These are phyloP conservation scores for Sogatella furcifera DNA, from an alignment of 1,140 invertebrate genomes.

Conservation along the genomic window DNA sequence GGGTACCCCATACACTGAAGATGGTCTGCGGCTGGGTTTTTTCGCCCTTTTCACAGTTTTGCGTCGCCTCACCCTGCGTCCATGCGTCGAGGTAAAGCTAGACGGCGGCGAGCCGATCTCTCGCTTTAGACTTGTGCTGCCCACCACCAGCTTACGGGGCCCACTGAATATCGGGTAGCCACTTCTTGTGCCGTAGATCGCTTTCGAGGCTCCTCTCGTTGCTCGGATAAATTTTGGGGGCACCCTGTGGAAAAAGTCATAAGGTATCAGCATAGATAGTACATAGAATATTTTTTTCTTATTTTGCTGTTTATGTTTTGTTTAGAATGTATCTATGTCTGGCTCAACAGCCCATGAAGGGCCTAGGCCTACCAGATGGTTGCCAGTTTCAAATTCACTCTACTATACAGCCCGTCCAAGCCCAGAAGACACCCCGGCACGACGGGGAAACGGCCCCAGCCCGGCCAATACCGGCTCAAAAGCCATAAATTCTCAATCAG, in stretches of 20 bases:
- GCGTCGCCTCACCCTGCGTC: not conserved
- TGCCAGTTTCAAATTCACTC: no score
- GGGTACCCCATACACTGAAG: not conserved
- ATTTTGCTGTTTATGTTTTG: no score
- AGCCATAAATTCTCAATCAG: no score
- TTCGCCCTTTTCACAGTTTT: not conserved
- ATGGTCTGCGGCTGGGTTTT: not conserved
- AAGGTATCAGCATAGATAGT: no score
- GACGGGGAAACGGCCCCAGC: no score
- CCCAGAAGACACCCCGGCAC: no score
- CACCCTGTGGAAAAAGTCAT: conserved; percentile 6
- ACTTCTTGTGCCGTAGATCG: conserved; percentile 3
- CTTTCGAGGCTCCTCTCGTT: conserved; percentile 4
- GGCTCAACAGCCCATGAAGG: no score
- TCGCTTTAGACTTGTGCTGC: not conserved
- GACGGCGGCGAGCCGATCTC: not conserved
- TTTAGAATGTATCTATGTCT: no score
- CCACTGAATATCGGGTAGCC: conserved; percentile 1
- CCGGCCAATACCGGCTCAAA: no score
- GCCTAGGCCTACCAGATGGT: no score
- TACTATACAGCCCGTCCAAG: no score
- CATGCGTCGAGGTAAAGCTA: not conserved
- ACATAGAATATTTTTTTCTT: no score
- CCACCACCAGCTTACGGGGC: not conserved
- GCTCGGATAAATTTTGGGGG: conserved; percentile 12